Conservation (phyloP, 2,888 invertebrate species). For the Rhodophaea formosa region DNA sequence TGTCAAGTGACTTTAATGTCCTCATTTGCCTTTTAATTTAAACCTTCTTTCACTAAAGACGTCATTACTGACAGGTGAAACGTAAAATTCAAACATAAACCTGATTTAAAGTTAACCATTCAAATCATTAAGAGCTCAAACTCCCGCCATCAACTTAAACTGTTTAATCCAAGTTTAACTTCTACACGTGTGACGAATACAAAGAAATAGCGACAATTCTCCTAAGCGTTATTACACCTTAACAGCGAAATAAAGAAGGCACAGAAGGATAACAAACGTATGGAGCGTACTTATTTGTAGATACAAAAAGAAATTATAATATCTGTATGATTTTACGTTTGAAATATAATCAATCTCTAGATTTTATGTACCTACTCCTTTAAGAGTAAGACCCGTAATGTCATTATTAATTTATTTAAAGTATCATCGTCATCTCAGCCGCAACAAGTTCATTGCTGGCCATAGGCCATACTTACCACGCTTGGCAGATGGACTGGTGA, state of each 20-base stretch:
- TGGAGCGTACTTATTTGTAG: background rate
- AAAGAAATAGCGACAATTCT: slow-evolving; percentile 19
- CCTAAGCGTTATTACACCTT: slow-evolving; percentile 22
- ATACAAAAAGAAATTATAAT: no score
- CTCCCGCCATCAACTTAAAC: slow-evolving; percentile 5
- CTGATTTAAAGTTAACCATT: slow-evolving; percentile 13
- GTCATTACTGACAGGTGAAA: background rate
- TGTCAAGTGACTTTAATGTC: background rate
- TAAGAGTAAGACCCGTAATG: no score
- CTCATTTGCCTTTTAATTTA: background rate
- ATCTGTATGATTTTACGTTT: no score
- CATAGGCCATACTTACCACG: no score
- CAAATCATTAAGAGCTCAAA: slow-evolving; percentile 14
- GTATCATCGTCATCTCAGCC: no score
- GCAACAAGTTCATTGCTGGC: no score
- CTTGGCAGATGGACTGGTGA: no score
- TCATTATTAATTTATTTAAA: no score
- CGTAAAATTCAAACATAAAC: slow-evolving; percentile 10
- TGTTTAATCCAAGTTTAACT: slow-evolving; percentile 17
- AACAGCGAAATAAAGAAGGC: background rate
- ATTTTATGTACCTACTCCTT: no score
- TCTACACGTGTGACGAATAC: slow-evolving; percentile 19
- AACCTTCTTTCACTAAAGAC: background rate
- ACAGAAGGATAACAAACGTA: background rate
- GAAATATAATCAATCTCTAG: no score